These are phyloP conservation scores for Thera britannica DNA, from an alignment of 2,888 invertebrate genomes.

Conservation along the genomic window DNA sequence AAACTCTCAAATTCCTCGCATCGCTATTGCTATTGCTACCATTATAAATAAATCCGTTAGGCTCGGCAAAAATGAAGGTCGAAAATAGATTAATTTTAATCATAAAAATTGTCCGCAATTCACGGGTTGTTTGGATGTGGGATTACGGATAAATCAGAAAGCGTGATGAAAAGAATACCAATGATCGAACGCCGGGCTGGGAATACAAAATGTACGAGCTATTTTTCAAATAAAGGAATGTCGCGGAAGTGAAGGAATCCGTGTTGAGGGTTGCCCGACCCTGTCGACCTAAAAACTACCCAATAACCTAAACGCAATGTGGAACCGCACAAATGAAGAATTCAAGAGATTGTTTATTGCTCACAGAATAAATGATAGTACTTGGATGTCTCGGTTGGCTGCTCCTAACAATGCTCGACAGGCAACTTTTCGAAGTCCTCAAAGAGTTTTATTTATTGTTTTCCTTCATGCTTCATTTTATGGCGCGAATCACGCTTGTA, in stretches of 20 bases:
- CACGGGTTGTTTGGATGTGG: conserved; percentile 37
- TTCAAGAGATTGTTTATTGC: conserved; percentile 63
- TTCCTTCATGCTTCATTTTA: conserved; percentile 32
- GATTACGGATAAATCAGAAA: conserved; percentile 33
- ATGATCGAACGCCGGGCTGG: conserved; percentile 38
- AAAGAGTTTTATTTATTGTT: conserved; percentile 40
- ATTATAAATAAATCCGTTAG: conserved; percentile 49
- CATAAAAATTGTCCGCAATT: conserved; percentile 35
- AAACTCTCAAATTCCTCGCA: conserved; percentile 58
- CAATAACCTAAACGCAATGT: conserved; percentile 64
- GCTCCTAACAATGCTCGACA: conserved; percentile 42
- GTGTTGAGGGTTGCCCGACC: conserved; percentile 56
- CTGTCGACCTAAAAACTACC: conserved; percentile 58
- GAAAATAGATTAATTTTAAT: conserved; percentile 42
- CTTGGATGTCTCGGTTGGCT: conserved; percentile 41
- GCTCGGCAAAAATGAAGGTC: conserved; percentile 36
- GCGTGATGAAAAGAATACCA: conserved; percentile 44
- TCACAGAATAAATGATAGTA: conserved; percentile 36
- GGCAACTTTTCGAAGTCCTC: conserved; percentile 38
- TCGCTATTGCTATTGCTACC: conserved; percentile 54
- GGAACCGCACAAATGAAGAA: conserved; percentile 63
- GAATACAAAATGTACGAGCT: conserved; percentile 37
- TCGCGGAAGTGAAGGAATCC: conserved; percentile 57
- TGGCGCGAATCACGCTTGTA: conserved; percentile 21
- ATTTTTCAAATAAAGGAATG: conserved; percentile 49